Percentiles rank a stretch among this genome's conserved stretches.
These are phyloP conservation scores for Pleuronectes platessa DNA, from an alignment of 2,113 vertebrate species.

Conservation along the genomic window DNA sequence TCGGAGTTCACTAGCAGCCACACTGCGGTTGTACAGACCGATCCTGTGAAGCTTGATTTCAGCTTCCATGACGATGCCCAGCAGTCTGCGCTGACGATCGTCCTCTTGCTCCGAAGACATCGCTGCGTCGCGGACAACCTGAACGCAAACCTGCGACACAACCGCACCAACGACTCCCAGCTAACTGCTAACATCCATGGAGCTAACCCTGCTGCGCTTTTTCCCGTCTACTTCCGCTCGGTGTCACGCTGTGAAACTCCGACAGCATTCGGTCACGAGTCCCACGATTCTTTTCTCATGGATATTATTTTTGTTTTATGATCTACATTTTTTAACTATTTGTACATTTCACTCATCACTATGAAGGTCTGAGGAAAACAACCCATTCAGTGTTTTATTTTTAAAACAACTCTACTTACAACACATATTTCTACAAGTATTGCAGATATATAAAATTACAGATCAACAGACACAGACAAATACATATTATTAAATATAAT, in stretches of 20 bases:
- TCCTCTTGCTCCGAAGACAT: neutral
- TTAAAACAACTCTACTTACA: too few relatives aligned
- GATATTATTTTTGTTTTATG: too few relatives aligned
- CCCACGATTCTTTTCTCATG: too few relatives aligned
- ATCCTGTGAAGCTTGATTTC: neutral
- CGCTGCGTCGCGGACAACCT: neutral
- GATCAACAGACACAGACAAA: too few relatives aligned
- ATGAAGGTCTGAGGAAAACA: too few relatives aligned
- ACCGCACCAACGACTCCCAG: neutral
- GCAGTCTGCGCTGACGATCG: neutral
- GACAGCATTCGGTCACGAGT: too few relatives aligned
- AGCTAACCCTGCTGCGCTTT: neutral
- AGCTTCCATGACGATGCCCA: neutral
- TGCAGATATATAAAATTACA: too few relatives aligned
- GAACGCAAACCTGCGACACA: neutral
- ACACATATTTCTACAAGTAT: too few relatives aligned
- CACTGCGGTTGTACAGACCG: neutral
- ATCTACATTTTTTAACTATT: too few relatives aligned
- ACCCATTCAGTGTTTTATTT: too few relatives aligned
- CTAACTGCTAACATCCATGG: neutral
- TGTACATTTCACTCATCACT: too few relatives aligned
- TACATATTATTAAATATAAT: too few relatives aligned
- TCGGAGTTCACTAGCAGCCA: neutral
- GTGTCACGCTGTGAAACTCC: neutral
- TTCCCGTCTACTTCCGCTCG: neutral